Conservation (phyloP, 2,113 vertebrate species). For the Monopterus albus region DNA sequence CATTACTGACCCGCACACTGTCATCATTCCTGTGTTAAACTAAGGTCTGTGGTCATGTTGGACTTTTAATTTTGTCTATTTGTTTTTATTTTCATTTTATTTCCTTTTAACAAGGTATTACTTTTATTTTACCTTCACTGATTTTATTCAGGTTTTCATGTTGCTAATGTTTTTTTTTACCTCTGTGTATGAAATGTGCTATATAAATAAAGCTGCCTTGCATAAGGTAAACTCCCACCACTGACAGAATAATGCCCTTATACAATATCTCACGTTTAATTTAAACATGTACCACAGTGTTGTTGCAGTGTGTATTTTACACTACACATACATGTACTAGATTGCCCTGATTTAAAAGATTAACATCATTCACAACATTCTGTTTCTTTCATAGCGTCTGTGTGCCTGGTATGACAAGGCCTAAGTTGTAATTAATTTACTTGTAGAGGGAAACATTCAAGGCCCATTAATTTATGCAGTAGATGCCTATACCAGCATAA, state of each 20-base stretch:
- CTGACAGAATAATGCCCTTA: background rate
- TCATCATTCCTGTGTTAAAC: conserved; percentile 11
- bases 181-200: too few relatives aligned
- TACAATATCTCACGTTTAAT: background rate
- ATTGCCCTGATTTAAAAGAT: too few relatives aligned
- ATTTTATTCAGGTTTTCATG: too few relatives aligned
- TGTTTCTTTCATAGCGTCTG: conserved; percentile 14
- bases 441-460: conserved; percentile 40
- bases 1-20: conserved; percentile 27
- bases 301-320: conserved; percentile 10
- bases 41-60: too few relatives aligned
- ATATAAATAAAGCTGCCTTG: too few relatives aligned
- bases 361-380: too few relatives aligned
- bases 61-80: too few relatives aligned
- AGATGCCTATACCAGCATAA: conserved; percentile 58
- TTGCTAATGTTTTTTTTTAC: too few relatives aligned
- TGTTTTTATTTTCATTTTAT: too few relatives aligned
- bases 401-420: conserved; percentile 48
- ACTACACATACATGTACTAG: background rate
- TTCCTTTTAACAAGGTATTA: too few relatives aligned
- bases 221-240: conserved; percentile 2
- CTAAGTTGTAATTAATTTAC: conserved; percentile 45
- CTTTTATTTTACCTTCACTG: too few relatives aligned
- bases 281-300: background rate
- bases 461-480: conserved; percentile 56